Conservation (phyloP, 2,113 vertebrate species). For the Cebus imitator region DNA sequence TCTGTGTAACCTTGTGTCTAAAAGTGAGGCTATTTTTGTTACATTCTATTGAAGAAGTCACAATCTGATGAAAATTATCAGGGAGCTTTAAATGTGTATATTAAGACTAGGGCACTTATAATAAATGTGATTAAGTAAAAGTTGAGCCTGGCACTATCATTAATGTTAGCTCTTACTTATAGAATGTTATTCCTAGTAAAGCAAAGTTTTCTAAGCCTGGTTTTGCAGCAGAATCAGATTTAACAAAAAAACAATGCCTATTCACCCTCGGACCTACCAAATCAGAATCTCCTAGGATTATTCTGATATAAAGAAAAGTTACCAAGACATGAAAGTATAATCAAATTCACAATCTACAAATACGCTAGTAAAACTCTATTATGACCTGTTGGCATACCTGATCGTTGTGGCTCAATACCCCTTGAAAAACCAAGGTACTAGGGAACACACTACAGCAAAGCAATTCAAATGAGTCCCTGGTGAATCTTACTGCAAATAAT, state of each 20-base stretch:
- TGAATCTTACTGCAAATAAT: background rate
- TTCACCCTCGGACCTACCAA: background rate
- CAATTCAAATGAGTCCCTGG: background rate
- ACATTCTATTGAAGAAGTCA: background rate
- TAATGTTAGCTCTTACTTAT: conserved; percentile 2
- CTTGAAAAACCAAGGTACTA: background rate
- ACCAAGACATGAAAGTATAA: background rate
- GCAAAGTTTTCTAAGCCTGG: background rate
- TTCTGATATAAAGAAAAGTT: background rate
- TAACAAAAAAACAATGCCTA: background rate
- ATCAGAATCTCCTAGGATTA: background rate
- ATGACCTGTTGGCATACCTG: background rate
- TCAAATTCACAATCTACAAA: conserved; percentile 11
- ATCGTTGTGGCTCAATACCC: conserved; percentile 1
- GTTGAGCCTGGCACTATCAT: background rate
- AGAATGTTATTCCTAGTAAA: background rate
- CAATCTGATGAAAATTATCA: background rate
- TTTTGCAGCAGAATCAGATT: background rate
- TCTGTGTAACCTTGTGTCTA: background rate
- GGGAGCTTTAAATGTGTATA: background rate
- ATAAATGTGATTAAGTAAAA: background rate
- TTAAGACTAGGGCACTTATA: background rate
- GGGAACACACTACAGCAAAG: background rate
- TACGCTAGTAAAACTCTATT: background rate
- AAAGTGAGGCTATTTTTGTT: background rate